Conservation (phyloP, 2,113 vertebrate species). For the Promerops cafer region DNA sequence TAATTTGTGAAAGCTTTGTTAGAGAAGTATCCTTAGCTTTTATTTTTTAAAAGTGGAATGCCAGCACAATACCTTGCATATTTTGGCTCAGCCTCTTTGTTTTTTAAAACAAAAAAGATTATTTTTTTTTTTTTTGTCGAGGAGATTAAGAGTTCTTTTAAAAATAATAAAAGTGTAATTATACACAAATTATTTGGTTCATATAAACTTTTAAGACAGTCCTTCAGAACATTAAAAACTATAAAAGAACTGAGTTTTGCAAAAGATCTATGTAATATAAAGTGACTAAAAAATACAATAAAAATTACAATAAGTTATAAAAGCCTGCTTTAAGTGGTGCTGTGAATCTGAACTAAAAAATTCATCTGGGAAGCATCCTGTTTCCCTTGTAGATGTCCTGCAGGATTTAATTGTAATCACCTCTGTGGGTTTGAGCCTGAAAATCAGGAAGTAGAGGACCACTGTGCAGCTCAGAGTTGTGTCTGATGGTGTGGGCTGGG, state of each 20-base stretch:
- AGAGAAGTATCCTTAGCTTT: background rate
- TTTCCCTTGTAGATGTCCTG: background rate
- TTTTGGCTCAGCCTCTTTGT: background rate
- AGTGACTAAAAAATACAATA: background rate
- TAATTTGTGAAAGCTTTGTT: constrained; percentile 25
- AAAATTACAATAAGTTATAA: background rate
- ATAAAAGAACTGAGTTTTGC: background rate
- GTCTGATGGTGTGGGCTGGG: background rate
- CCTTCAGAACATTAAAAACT: background rate
- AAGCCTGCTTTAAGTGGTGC: background rate
- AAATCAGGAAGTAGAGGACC: background rate
- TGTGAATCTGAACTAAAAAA: background rate
- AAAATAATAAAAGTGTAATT: constrained; percentile 9
- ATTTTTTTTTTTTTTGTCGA: background rate
- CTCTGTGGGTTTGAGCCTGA: background rate
- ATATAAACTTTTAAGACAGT: background rate
- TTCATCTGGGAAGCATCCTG: background rate
- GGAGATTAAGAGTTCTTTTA: background rate
- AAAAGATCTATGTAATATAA: background rate
- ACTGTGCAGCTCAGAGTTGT: background rate
- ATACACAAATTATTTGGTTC: background rate
- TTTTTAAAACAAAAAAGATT: background rate
- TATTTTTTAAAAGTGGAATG: background rate
- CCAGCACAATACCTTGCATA: background rate
- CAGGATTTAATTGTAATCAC: background rate